Evolutionary conservation across 2,888 invertebrate species (phyloP).

Genomic region (Leucophenga montana): DNA sequence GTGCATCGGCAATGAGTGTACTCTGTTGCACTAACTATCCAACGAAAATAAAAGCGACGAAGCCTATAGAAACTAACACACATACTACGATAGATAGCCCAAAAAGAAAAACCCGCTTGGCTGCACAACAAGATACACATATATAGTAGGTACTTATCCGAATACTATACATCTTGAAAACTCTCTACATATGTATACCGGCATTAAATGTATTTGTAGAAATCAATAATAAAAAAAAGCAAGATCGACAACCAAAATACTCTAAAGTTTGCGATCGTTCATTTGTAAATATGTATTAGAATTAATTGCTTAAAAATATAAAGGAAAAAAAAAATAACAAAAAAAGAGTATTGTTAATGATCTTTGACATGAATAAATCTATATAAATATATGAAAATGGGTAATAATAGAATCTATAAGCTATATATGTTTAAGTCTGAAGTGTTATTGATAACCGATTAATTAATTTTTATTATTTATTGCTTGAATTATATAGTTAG

Average conservation of each 20-base stretch:
- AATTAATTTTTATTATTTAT: constrained; percentile 57
- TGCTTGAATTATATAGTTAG: constrained; percentile 60
- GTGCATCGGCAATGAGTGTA: too few relatives aligned
- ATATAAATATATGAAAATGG: constrained; percentile 19
- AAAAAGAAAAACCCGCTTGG: neutral
- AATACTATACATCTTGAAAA: constrained; percentile 9
- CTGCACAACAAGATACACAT: neutral
- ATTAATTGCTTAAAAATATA: constrained; percentile 43
- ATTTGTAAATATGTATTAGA: constrained; percentile 63
- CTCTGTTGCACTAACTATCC: too few relatives aligned
- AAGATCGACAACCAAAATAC: too few relatives aligned
- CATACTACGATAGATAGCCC: neutral
- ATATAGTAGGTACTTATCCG: neutral
- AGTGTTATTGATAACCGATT: constrained; percentile 42
- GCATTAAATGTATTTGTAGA: too few relatives aligned
- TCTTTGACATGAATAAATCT: constrained; percentile 12
- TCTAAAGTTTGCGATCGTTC: constrained; percentile 34
- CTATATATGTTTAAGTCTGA: constrained; percentile 51
- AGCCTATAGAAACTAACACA: constrained; percentile 3
- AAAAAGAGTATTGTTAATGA: constrained; percentile 32
- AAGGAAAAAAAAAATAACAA: too few relatives aligned
- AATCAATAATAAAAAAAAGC: too few relatives aligned
- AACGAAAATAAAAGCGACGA: neutral
- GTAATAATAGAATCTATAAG: constrained; percentile 10
- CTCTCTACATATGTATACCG: neutral